Evolutionary conservation across 2,113 vertebrate species (phyloP).

Genomic region (Sclerurus mexicanus): DNA sequence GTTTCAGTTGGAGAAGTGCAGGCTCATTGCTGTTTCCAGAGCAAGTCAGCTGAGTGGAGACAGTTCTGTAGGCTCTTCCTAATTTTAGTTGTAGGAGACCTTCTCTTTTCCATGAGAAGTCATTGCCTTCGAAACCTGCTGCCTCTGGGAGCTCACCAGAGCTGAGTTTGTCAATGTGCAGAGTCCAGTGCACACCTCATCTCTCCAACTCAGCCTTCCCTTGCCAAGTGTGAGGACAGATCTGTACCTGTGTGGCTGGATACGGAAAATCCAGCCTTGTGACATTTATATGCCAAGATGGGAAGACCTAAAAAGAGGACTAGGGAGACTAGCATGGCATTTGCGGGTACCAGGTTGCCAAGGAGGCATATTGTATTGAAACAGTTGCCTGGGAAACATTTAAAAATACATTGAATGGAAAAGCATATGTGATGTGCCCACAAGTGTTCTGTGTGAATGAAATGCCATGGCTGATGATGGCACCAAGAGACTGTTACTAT

Average conservation of each 20-base stretch:
- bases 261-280: not conserved
- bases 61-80: not conserved
- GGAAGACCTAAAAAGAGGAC: slow-evolving; percentile 33
- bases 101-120: not conserved
- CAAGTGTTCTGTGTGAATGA: slow-evolving; percentile 37
- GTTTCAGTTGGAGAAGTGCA: not conserved
- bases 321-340: slow-evolving; percentile 26
- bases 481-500: slow-evolving; percentile 60
- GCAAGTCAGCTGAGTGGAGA: not conserved
- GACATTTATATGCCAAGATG: not conserved
- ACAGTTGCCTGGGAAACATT: slow-evolving; percentile 71
- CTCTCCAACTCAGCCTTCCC: not conserved
- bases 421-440: slow-evolving; percentile 60
- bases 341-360: slow-evolving; percentile 55
- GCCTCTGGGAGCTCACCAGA: not conserved
- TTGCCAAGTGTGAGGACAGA: not conserved
- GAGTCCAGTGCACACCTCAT: not conserved
- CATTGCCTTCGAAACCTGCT: not conserved
- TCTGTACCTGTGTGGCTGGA: not conserved
- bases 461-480: slow-evolving; percentile 54
- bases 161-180: not conserved
- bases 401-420: slow-evolving; percentile 51
- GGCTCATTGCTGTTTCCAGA: not conserved
- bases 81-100: not conserved
- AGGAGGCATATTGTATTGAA: slow-evolving; percentile 66